Base-by-base conservation (phyloP, 2,888 invertebrate genomes). In the Diplolepis rosae region DNA sequence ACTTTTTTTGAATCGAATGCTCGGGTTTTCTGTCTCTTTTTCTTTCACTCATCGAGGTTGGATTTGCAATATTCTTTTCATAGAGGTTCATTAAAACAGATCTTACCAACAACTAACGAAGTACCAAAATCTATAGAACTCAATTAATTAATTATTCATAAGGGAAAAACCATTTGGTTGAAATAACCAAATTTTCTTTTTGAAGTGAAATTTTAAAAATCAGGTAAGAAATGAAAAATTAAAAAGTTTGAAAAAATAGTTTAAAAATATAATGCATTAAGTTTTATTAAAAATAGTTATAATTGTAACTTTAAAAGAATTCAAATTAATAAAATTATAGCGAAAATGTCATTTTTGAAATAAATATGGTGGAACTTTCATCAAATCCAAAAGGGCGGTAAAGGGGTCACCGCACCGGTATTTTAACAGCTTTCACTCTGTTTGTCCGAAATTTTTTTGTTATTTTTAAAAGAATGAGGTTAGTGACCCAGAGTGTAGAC, bases 401-500 rank as follows among this genome's bases (percentile, higher is more conserved):
- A 61, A 74, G 70, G 71, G 74, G 67, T 54, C 68, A 67, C 48
- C 66, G 42, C 68, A 71, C 73, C 70, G 66, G 56, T 70, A 69
- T 78, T 79, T 79, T 70, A 77, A 73, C 77, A 76, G 83, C 84
- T 84, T 84, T 84, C 84, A 81, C 82, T 79, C 72, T 67, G 68
- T 70, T 45, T 56, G 75, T 68, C 78, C 73, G 75, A 74, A 80
- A 76, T 80, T 79, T 76, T 83, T 77, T 72, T 73, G 65, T 68
- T 69, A n/a, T 54, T n/a, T 18, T 77, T 69, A 78, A 79, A 78
- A 78, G 80, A 86, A 83, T 79, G 84, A 80, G 86, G 86, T 77
- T 87, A 80, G 80, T 81, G 85, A 87, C 85, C 86, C 82, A 79
- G 80, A 61, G 27, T 81, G 80, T 75, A 66, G 69, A 70, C 65